These are phyloP conservation scores for Hipposideros larvatus DNA, from an alignment of 2,797 vertebrate genomes.

Conservation along the genomic window DNA sequence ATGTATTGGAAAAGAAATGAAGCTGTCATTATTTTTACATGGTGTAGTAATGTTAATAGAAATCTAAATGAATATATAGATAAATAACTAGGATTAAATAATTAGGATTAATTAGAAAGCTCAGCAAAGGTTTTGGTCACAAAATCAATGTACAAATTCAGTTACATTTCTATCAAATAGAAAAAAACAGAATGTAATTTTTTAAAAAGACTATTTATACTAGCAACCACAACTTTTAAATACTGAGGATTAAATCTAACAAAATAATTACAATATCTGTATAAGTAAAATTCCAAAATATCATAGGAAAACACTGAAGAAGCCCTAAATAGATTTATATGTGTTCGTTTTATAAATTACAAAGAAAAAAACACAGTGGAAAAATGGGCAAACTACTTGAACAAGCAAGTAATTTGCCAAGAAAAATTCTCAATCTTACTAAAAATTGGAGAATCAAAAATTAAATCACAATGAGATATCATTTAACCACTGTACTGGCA, in stretches of 20 bases:
- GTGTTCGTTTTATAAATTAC: background rate
- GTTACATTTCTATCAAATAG: background rate
- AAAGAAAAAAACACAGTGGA: background rate
- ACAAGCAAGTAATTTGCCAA: background rate
- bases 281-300: background rate
- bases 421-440: background rate
- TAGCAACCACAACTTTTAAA: background rate
- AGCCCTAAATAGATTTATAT: background rate
- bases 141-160: background rate
- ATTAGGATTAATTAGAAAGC: background rate
- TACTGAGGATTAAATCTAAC: background rate
- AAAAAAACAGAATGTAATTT: slow-evolving; percentile 5
- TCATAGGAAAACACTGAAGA: background rate
- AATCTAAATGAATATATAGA: background rate
- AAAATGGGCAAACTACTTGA: background rate
- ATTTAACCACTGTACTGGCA: background rate
- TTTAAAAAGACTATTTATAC: background rate
- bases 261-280: background rate
- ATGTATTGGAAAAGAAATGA: slow-evolving; percentile 1
- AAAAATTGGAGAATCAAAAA: background rate
- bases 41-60: background rate
- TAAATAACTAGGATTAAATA: background rate
- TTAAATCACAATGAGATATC: background rate
- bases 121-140: background rate
- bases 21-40: background rate